Evolutionary conservation across 2,113 vertebrate species (phyloP), one percentile per base, ranked within the genome.

Genomic region (Coptodon bakossiorum): DNA sequence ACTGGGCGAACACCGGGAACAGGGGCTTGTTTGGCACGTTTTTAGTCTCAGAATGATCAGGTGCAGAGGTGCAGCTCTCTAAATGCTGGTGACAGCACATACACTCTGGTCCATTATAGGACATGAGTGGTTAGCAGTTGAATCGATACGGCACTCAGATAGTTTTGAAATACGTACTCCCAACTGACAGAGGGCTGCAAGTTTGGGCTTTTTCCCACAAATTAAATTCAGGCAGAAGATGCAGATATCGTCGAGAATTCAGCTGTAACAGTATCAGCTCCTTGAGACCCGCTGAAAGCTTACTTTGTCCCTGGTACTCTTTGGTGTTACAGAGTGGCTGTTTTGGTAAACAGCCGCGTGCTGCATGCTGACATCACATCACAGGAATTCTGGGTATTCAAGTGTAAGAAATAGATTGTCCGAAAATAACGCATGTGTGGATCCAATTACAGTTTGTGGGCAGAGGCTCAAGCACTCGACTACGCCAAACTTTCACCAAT

Each of bases 111-210:
- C 85, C 86, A 81, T 91, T 89, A 84, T 22, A 52, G 88, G 80
- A 91, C 87, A 71, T 53, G 76, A 91, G 82, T 89, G 76, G 80
- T 71, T 87, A 90, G 88, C 90, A 84, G 88, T 13, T 88, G 90
- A 92, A 95, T 93, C 83, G 88, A 92, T 91, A 85, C 54, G 78
- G 80, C 83, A 83, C 59, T 86, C 79, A 56, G 81, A 40, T 76
- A 45, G 57, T 36, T 92, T 88, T 80, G 45, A 88, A 80, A 82
- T 78, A 52, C 36, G 68, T 48, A 68, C 11, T 22, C 61, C 57
- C 48, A 17, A 14, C 56, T 31, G 11, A 40, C 59, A 36, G n/a
- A 54, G 61, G 29, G 81, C 80, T 36, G 50, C 52, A 59, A 22
- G 57, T 81, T 89, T 22, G 68, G 7, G 45, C 19, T 9, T 52